Percentiles rank a stretch among this genome's conserved stretches.
These are phyloP conservation scores for Dolomedes plantarius DNA, from an alignment of 2,888 invertebrate genomes.

Conservation along the genomic window DNA sequence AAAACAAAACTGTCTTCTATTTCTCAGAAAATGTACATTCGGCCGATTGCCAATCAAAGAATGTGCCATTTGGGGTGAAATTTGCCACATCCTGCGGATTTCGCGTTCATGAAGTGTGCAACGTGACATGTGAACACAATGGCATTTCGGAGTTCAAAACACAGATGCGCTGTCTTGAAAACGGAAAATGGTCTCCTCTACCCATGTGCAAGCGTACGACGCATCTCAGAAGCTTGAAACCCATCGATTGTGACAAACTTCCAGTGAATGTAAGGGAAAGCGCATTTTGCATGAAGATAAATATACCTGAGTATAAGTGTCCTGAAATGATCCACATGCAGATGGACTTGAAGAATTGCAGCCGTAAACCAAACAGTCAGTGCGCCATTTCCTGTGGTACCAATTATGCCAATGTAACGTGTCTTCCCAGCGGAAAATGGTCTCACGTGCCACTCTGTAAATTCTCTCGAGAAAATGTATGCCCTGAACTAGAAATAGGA, in stretches of 20 bases:
- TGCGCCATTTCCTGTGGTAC: constrained; percentile 7
- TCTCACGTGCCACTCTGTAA: not conserved
- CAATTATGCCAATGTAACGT: not conserved
- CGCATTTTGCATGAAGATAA: not conserved
- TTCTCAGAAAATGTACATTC: not conserved
- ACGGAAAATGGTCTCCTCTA: not conserved
- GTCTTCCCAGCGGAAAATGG: not conserved
- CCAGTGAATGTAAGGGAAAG: not conserved
- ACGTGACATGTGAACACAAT: not conserved
- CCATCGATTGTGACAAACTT: not conserved
- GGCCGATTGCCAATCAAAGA: not conserved
- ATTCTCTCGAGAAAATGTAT: not conserved
- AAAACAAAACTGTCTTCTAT: too few species aligned
- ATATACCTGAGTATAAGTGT: not conserved
- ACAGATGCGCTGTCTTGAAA: not conserved
- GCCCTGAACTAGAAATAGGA: constrained; percentile 12
- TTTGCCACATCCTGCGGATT: not conserved
- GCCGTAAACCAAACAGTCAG: not conserved
- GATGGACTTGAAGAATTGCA: not conserved
- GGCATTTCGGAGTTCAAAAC: not conserved
- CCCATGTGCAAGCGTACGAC: not conserved
- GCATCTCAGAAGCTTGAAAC: not conserved
- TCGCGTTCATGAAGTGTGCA: not conserved
- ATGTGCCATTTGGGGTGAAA: not conserved
- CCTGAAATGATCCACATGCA: not conserved